A percentile compares a stretch with the other conserved stretches of the same genome.
These are phyloP conservation scores for Drosophila obscura DNA, from an alignment of 1,140 invertebrate species.

Conservation along the genomic window DNA sequence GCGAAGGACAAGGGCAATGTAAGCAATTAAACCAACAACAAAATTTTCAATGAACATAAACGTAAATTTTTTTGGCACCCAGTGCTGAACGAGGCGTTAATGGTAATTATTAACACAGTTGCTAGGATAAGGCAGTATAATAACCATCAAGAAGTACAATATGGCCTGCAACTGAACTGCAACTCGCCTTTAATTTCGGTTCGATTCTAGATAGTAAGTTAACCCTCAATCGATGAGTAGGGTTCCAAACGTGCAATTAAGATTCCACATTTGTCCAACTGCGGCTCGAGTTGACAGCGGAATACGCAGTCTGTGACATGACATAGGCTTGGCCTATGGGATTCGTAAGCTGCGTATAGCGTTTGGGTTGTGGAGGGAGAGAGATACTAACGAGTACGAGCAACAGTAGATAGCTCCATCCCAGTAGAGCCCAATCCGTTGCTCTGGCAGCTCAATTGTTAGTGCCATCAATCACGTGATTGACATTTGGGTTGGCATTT, in stretches of 20 bases:
- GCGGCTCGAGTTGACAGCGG: slow-evolving; percentile 60
- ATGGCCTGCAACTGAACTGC: neutral
- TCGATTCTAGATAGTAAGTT: too few species aligned
- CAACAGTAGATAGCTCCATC: neutral
- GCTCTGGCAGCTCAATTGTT: slow-evolving; percentile 64
- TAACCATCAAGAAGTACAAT: neutral
- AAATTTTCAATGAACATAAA: slow-evolving; percentile 61
- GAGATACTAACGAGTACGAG: slow-evolving; percentile 21
- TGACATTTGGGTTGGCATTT: slow-evolving; percentile 63
- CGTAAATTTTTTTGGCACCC: slow-evolving; percentile 58
- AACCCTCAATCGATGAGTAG: too few species aligned
- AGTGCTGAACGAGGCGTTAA: slow-evolving; percentile 59
- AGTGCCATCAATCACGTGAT: slow-evolving; percentile 70
- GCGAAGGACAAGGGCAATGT: slow-evolving; percentile 19
- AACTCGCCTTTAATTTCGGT: too few species aligned
- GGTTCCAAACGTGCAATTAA: slow-evolving; percentile 49
- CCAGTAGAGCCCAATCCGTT: slow-evolving; percentile 30
- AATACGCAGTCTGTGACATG: slow-evolving; percentile 60
- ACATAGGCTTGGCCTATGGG: slow-evolving; percentile 27
- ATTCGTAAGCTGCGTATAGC: neutral
- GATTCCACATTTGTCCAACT: slow-evolving; percentile 57
- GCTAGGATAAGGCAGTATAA: slow-evolving; percentile 19
- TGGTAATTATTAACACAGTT: slow-evolving; percentile 55
- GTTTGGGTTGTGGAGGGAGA: neutral
- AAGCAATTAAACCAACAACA: slow-evolving; percentile 47